Evolutionary conservation across 2,113 vertebrate species (phyloP).

Genomic region (Pelmatolapia mariae): DNA sequence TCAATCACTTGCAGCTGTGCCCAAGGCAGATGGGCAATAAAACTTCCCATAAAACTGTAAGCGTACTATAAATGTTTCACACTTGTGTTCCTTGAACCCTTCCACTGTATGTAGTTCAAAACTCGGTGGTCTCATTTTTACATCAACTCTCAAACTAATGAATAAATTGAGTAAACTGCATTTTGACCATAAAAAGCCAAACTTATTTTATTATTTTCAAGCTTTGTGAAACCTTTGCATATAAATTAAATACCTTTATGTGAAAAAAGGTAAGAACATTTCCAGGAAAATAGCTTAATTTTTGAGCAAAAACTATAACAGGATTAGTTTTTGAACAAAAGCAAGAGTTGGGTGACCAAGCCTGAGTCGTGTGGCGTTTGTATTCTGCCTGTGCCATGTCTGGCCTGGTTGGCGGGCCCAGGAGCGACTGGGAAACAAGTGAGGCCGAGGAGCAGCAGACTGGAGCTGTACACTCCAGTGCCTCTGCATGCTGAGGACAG

Average conservation of each 20-base stretch:
- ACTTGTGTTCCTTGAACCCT: conserved; percentile 40
- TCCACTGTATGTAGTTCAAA: neutral
- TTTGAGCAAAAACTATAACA: conserved; percentile 3
- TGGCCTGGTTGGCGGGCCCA: conserved; percentile 24
- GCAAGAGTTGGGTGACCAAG: conserved; percentile 25
- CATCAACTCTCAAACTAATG: neutral
- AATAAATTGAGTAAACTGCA: neutral
- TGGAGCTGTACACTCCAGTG: conserved; percentile 74
- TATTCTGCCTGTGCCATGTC: conserved; percentile 36
- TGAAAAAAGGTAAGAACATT: neutral
- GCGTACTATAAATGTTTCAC: conserved; percentile 50
- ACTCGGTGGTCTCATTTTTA: neutral
- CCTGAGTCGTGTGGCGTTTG: conserved; percentile 20
- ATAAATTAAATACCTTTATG: neutral
- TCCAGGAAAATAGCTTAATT: neutral
- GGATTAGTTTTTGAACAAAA: conserved; percentile 61
- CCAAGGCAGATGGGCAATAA: conserved; percentile 47
- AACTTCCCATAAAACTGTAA: conserved; percentile 51
- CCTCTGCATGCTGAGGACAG: conserved; percentile 71
- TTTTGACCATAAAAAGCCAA: neutral
- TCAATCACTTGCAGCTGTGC: conserved; percentile 27
- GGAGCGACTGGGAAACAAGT: conserved; percentile 28
- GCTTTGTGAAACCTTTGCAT: neutral
- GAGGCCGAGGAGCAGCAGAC: conserved; percentile 62
- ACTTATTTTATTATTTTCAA: neutral